Conservation (phyloP, 2,797 vertebrate species). For the Tragopan temminckii region DNA sequence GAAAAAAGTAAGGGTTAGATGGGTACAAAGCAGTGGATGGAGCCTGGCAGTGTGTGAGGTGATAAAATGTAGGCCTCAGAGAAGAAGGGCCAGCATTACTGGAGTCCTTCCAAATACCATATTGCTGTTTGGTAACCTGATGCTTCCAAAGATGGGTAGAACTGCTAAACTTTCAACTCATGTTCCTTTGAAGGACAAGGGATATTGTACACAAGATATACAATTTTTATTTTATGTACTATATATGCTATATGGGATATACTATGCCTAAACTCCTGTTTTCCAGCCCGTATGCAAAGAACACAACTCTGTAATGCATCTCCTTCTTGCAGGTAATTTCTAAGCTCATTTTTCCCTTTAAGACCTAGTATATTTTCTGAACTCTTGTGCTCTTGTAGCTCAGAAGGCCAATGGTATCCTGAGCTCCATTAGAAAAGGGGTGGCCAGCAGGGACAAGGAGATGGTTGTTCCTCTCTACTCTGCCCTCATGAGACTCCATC, state of each 20-base stretch:
- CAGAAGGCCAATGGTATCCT: too few relatives aligned
- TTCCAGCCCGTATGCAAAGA: not conserved
- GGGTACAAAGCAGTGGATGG: not conserved
- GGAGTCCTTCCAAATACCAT: not conserved
- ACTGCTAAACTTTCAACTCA: not conserved
- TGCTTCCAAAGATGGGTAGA: not conserved
- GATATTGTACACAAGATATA: not conserved
- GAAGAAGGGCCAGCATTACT: not conserved
- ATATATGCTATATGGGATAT: not conserved
- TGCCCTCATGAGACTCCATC: too few relatives aligned
- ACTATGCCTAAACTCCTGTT: not conserved
- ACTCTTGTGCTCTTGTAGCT: too few relatives aligned
- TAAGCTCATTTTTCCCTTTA: not conserved
- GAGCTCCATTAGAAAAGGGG: too few relatives aligned
- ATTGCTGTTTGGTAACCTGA: not conserved
- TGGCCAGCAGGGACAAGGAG: too few relatives aligned
- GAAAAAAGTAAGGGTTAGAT: not conserved
- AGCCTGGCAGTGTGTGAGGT: not conserved
- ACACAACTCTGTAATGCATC: not conserved
- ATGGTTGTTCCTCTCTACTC: too few relatives aligned
- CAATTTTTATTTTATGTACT: not conserved
- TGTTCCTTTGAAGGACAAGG: not conserved
- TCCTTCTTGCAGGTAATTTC: not conserved
- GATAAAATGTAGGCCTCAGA: fast-evolving
- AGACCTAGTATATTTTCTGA: not conserved